A percentile compares a stretch with the other conserved stretches of the same genome.
Conservation (phyloP, 2,888 invertebrate genomes). For the Colletes collaris region DNA sequence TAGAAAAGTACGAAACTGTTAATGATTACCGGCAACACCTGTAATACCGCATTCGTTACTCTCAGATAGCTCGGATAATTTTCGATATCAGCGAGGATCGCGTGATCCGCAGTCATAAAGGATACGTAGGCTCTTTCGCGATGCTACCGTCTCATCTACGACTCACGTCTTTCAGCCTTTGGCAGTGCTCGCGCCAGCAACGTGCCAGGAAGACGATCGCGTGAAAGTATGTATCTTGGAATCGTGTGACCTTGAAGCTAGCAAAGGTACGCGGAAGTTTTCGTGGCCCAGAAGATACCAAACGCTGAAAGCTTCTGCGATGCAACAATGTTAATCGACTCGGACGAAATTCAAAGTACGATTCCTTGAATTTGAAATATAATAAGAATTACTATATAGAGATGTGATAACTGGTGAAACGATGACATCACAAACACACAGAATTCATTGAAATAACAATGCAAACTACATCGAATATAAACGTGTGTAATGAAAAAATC, state of each 20-base stretch:
- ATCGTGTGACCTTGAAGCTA: constrained; percentile 49
- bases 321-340: not conserved
- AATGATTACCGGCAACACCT: constrained; percentile 64
- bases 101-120: constrained; percentile 68
- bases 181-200: constrained; percentile 23
- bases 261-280: constrained; percentile 44
- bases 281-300: constrained; percentile 16
- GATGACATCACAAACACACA: no score
- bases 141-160: constrained; percentile 59
- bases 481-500: no score
- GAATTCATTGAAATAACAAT: no score
- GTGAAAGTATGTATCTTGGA: constrained; percentile 52
- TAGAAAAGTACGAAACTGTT: constrained; percentile 50
- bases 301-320: constrained; percentile 5
- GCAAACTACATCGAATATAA: no score
- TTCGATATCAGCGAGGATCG: constrained; percentile 63
- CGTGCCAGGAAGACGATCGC: constrained; percentile 56
- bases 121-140: constrained; percentile 62
- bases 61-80: constrained; percentile 54
- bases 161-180: constrained; percentile 51
- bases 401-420: no score
- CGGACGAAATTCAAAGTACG: not conserved
- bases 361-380: no score
- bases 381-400: no score
- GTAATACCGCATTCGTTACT: constrained; percentile 61